Conservation (phyloP, 2,888 invertebrate genomes). For the Cantharis lateralis region DNA sequence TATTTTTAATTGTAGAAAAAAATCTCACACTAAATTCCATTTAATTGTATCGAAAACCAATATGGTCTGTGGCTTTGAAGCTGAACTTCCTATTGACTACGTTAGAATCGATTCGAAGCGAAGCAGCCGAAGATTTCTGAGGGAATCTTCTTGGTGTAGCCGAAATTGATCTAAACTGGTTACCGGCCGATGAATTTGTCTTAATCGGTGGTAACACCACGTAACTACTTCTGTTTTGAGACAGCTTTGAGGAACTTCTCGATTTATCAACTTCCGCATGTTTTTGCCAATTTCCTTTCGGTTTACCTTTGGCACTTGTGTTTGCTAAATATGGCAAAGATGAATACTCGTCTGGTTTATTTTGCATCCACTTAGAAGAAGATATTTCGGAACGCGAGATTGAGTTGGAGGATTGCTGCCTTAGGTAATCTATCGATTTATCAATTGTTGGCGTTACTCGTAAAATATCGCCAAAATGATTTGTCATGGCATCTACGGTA, state of each 20-base stretch:
- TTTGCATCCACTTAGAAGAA: slow-evolving; percentile 33
- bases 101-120: slow-evolving; percentile 1
- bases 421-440: slow-evolving; percentile 10
- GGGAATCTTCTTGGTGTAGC: slow-evolving; percentile 44
- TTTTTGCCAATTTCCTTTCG: slow-evolving; percentile 11
- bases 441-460: slow-evolving; percentile 14
- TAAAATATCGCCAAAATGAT: slow-evolving; percentile 13
- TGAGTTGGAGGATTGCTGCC: slow-evolving; percentile 21
- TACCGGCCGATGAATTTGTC: slow-evolving; percentile 31
- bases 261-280: slow-evolving; percentile 11
- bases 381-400: slow-evolving; percentile 29
- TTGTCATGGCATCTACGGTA: neutral
- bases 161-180: slow-evolving; percentile 47
- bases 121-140: slow-evolving; percentile 28
- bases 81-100: neutral
- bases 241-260: slow-evolving; percentile 16
- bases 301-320: slow-evolving; percentile 34
- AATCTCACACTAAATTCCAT: neutral
- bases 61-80: neutral
- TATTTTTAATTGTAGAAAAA: neutral
- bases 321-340: slow-evolving; percentile 45
- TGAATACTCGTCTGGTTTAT: slow-evolving; percentile 37
- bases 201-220: slow-evolving; percentile 46
- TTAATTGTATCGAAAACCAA: neutral
- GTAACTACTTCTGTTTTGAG: slow-evolving; percentile 31